A percentile compares a stretch with the other conserved stretches of the same genome.
Evolutionary conservation across 2,888 invertebrate species (phyloP).

Genomic region (Tetramorium bicarinatum): DNA sequence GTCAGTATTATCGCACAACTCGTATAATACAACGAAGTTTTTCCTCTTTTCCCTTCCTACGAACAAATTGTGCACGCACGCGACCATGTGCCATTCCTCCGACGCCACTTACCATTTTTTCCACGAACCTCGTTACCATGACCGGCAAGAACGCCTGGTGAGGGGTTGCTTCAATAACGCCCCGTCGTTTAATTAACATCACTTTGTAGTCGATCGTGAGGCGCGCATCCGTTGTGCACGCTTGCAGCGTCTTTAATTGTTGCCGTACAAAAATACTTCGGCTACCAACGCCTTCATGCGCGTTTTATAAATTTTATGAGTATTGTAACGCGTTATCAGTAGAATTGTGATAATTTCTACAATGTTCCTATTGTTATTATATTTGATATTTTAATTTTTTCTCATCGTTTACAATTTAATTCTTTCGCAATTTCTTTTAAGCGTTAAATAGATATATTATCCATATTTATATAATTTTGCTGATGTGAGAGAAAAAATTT

Average conservation of each 20-base stretch:
- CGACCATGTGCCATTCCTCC: constrained; percentile 72
- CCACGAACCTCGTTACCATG: constrained; percentile 83
- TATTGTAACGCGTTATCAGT: neutral
- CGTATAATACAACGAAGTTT: constrained; percentile 60
- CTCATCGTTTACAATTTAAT: neutral
- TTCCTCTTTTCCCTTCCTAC: constrained; percentile 50
- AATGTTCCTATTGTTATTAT: neutral
- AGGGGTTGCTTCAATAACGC: constrained; percentile 76
- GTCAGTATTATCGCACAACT: constrained; percentile 63
- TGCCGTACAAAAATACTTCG: neutral
- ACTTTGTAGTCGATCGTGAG: constrained; percentile 76
- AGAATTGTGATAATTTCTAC: neutral
- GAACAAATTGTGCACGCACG: constrained; percentile 65
- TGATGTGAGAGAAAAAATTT: neutral
- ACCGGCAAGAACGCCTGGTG: constrained; percentile 77
- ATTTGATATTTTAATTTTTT: neutral
- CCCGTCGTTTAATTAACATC: constrained; percentile 80
- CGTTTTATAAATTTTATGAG: neutral
- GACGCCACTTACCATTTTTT: constrained; percentile 81
- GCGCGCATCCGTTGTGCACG: constrained; percentile 48
- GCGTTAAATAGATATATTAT: neutral
- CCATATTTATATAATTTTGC: neutral
- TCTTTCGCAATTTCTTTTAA: neutral
- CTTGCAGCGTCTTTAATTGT: constrained; percentile 5
- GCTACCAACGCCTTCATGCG: neutral